Percentiles rank a stretch among this genome's conserved stretches.
phyloP scores from a whole-genome alignment of 2,113 vertebrate genomes.

The Muntiacus reevesi region DNA sequence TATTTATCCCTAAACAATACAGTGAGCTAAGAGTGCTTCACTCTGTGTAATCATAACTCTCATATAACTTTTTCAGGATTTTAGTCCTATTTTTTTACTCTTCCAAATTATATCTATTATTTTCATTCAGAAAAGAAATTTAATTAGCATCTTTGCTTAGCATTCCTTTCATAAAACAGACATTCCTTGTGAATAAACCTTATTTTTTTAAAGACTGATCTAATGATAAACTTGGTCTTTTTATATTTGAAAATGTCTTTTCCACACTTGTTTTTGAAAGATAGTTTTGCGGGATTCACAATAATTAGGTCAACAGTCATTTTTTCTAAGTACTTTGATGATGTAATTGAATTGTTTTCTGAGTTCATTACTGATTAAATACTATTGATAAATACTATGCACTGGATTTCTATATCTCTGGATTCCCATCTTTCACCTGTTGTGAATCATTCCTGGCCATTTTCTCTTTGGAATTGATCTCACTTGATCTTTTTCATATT shows the following conservation, averaged over 20 bases:
- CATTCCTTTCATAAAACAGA: neutral
- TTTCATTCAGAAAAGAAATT: neutral
- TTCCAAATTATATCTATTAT: neutral
- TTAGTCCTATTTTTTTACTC: neutral
- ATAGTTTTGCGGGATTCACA: neutral
- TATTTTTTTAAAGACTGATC: neutral
- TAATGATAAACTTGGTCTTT: neutral
- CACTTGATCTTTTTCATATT: neutral
- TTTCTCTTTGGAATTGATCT: neutral
- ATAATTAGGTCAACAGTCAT: neutral
- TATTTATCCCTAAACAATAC: neutral
- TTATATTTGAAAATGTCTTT: neutral
- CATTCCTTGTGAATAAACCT: neutral
- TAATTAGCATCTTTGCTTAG: neutral
- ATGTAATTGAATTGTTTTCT: neutral
- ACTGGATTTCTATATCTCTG: neutral
- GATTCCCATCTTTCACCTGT: neutral
- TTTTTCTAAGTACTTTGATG: neutral
- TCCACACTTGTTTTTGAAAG: neutral
- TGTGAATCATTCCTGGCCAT: neutral
- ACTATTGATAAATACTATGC: neutral
- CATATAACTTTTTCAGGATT: neutral
- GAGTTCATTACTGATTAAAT: neutral
- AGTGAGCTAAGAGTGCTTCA: neutral
- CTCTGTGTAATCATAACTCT: neutral